These are phyloP conservation scores for Pangasianodon gigas DNA, from an alignment of 2,113 vertebrate species.

Conservation along the genomic window DNA sequence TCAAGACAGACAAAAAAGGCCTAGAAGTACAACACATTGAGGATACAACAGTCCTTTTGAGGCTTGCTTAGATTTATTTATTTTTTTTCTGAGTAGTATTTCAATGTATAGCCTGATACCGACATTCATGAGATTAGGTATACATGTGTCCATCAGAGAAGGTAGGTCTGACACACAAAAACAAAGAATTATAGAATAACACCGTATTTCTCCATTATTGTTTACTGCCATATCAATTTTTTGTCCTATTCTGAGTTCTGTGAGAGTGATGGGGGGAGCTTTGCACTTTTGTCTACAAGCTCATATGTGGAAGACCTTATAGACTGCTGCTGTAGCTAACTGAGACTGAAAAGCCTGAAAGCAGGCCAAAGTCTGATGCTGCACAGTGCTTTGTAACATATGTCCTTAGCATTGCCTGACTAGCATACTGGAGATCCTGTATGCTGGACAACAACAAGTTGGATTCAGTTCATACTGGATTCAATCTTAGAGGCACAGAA, in stretches of 20 bases:
- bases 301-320: constrained; percentile 2
- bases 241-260: constrained; percentile 14
- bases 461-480: constrained; percentile 6
- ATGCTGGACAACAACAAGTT: constrained; percentile 12
- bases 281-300: constrained; percentile 36
- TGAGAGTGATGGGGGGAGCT: background rate
- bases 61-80: background rate
- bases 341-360: background rate
- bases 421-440: constrained; percentile 28
- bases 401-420: constrained; percentile 16
- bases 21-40: background rate
- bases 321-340: constrained; percentile 25
- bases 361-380: constrained; percentile 27
- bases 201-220: background rate
- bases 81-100: background rate
- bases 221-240: constrained; percentile 32
- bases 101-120: background rate
- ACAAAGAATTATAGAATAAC: background rate
- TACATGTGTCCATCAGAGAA: background rate
- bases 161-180: background rate
- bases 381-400: constrained; percentile 36
- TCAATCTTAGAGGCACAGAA: constrained; percentile 31
- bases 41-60: background rate
- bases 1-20: constrained; percentile 18
- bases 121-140: background rate